A percentile compares a stretch with the other conserved stretches of the same genome.
phyloP scores from a whole-genome alignment of 2,113 vertebrate genomes.

The Trichomycterus rosablanca region DNA sequence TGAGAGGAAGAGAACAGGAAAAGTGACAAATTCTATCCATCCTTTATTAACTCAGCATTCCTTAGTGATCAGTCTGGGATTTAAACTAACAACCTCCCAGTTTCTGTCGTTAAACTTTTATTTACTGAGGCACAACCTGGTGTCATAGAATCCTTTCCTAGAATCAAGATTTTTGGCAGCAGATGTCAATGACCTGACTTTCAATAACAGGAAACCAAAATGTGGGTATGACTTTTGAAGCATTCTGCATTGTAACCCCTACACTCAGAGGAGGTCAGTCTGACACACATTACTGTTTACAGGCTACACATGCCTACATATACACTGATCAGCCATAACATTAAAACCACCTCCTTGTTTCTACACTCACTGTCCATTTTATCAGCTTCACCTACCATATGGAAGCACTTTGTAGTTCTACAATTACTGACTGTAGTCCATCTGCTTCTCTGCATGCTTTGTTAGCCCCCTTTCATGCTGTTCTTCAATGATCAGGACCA shows the following conservation, averaged over 20 bases:
- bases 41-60: conserved; percentile 10
- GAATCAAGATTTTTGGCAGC: not conserved
- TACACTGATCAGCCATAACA: too few relatives aligned
- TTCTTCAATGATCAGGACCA: too few relatives aligned
- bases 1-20: conserved; percentile 7
- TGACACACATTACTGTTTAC: conserved; percentile 19
- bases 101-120: conserved; percentile 9
- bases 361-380: too few relatives aligned
- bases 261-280: not conserved
- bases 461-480: too few relatives aligned
- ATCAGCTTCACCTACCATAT: too few relatives aligned
- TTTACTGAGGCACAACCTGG: not conserved
- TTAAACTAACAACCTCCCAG: conserved; percentile 1
- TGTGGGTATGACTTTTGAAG: conserved; percentile 19
- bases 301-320: conserved; percentile 13
- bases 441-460: too few relatives aligned
- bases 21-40: not conserved
- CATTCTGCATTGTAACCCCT: conserved; percentile 27
- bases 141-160: not conserved
- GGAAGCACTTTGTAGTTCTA: too few relatives aligned
- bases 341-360: too few relatives aligned
- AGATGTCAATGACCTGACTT: not conserved
- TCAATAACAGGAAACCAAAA: conserved; percentile 22
- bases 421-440: too few relatives aligned
- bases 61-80: not conserved